phyloP scores from a whole-genome alignment of 1,140 invertebrate species.

The Vollenhovia emeryi region DNA sequence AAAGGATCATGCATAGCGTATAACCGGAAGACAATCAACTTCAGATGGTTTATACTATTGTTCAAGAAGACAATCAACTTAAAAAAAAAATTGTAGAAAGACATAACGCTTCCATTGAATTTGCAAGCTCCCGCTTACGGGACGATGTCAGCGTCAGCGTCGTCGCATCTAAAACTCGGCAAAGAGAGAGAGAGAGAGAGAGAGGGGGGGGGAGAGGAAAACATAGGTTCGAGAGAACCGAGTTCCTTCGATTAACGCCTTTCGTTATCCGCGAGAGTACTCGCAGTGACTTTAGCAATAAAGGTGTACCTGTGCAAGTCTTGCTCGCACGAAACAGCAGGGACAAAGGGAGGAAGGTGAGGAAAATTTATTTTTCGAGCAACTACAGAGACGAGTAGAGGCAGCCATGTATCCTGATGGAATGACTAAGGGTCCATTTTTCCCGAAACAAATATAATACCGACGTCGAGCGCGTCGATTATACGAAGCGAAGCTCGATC shows the following conservation, averaged over 20 bases:
- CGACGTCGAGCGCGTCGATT: not conserved
- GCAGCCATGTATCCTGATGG: conserved; percentile 45
- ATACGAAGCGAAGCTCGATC: conserved; percentile 73
- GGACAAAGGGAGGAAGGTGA: not conserved
- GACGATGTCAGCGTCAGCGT: not conserved
- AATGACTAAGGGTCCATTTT: conserved; percentile 80
- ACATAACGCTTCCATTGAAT: conserved; percentile 10
- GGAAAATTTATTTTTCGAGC: conserved; percentile 54
- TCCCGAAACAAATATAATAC: conserved; percentile 67
- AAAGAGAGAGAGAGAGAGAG: conserved; percentile 1
- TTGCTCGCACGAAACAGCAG: conserved; percentile 9
- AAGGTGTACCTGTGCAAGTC: conserved; percentile 73
- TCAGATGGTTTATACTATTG: conserved; percentile 45
- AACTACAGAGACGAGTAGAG: not conserved
- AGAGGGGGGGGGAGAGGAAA: no score
- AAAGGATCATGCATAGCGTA: conserved; percentile 2
- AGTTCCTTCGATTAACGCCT: conserved; percentile 28
- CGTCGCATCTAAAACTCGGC: not conserved
- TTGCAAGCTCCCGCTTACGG: not conserved
- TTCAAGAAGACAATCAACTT: conserved; percentile 38
- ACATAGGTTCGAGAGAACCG: conserved; percentile 23
- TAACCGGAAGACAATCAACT: conserved; percentile 63
- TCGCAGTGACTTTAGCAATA: conserved; percentile 75
- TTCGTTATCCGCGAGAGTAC: conserved; percentile 19
- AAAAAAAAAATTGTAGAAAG: conserved; percentile 22